Base-by-base conservation (phyloP, 2,113 vertebrate species). In the Pangasianodon gigas region DNA sequence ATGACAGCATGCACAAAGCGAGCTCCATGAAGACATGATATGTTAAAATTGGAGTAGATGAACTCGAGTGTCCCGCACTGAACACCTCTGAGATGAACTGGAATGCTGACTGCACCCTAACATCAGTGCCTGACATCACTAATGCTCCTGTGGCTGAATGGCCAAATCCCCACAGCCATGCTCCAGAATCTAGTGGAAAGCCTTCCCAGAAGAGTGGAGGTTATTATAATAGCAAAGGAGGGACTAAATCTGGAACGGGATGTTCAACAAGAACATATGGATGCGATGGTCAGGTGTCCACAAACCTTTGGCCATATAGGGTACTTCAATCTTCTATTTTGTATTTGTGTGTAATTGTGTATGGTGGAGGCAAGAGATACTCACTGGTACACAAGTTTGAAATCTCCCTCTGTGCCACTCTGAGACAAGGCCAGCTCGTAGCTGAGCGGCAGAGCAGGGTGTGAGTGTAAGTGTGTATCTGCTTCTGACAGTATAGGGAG, bases 391-490 rank as follows among this genome's bases (percentile, higher is more conserved):
- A 96, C 93, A 52, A 93, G 95, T 93, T 95, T 96, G 94, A 96
- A 97, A 93, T 95, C 95, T 93, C 95, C 96, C 93, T 95, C 96
- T 92, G 95, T 96, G 93, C 95, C 95, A 87, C 91, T 96, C 93
- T 95, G 96, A 82, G 96, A 97, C 91, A 97, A 91, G 91, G 95
- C 94, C 94, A 97, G 95, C 95, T 97, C 96, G 93, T 96, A 97
- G 92, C 91, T 94, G 92, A 96, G 95, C 85, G 94, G 90, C 92
- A 94, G 90, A 87, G 94, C 94, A 91, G 94, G 92, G 92, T 93
- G 94, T 88, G 92, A 94, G 87, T 92, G 93, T 86, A 75, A 82
- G 54, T 91, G 94, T 83, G 92, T 94, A 90, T 96, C 94, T 90
- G 91, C 93, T 90, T 94, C 95, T 80, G 87, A 48, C 88, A 94